A percentile compares a stretch with the other conserved stretches of the same genome.
These are phyloP conservation scores for Drosophila antonietae DNA, from an alignment of 2,888 invertebrate genomes.

Conservation along the genomic window DNA sequence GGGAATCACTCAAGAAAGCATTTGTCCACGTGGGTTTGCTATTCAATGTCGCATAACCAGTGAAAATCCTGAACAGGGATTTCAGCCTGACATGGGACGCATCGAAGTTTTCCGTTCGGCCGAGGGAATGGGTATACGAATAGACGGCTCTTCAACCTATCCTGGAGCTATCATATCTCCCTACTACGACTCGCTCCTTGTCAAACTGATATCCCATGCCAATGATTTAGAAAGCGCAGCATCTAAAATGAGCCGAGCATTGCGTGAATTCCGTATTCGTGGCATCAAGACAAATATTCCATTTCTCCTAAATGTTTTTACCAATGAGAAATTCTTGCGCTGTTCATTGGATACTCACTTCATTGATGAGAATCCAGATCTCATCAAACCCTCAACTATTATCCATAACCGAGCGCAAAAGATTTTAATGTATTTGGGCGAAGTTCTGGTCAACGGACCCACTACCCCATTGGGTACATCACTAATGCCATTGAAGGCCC, in stretches of 20 bases:
- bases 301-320: slow-evolving; percentile 97
- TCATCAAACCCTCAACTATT: slow-evolving; percentile 93
- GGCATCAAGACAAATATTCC: slow-evolving; percentile 99
- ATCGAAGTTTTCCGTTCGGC: slow-evolving; percentile 98
- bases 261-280: slow-evolving; percentile 98
- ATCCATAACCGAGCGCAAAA: slow-evolving; percentile 98
- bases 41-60: slow-evolving; percentile 98
- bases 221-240: slow-evolving; percentile 95
- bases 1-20: slow-evolving; percentile 95
- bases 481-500: slow-evolving; percentile 93
- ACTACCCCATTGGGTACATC: slow-evolving; percentile 96
- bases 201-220: slow-evolving; percentile 97
- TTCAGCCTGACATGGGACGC: slow-evolving; percentile 99
- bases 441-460: slow-evolving; percentile 98
- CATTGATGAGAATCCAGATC: slow-evolving; percentile 98
- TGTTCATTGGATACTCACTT: slow-evolving; percentile 98
- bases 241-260: slow-evolving; percentile 97
- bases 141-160: slow-evolving; percentile 98
- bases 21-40: slow-evolving; percentile 93
- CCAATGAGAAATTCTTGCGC: slow-evolving; percentile 97
- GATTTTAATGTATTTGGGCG: slow-evolving; percentile 95
- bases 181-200: slow-evolving; percentile 98
- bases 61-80: slow-evolving; percentile 98
- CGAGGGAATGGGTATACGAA: slow-evolving; percentile 99
- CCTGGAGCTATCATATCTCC: slow-evolving; percentile 99